Conservation (phyloP, 1,140 invertebrate species). For the Hormaphis cornu region DNA sequence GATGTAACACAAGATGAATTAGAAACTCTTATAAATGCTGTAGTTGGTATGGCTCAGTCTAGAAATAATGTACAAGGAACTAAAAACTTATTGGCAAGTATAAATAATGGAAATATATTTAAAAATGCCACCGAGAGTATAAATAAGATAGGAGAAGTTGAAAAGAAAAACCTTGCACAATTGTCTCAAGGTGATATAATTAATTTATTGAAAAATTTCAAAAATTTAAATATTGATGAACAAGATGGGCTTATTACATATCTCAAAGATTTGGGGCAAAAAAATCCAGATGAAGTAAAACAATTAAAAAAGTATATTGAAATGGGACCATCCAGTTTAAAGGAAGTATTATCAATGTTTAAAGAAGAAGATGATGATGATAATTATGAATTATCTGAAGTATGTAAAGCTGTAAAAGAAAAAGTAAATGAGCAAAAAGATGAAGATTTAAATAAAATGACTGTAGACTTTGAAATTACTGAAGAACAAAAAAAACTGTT, state of each 20-base stretch:
- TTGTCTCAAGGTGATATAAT: conserved; percentile 65
- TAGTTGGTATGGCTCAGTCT: conserved; percentile 56
- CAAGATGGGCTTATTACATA: conserved; percentile 68
- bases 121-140: not conserved
- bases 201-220: conserved; percentile 65
- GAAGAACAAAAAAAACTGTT: conserved; percentile 14
- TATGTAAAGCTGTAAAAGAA: conserved; percentile 54
- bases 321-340: conserved; percentile 40
- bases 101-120: not conserved
- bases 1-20: conserved; percentile 66
- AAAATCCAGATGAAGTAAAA: conserved; percentile 60
- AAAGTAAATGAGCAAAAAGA: conserved; percentile 47
- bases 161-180: conserved; percentile 52
- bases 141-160: not conserved
- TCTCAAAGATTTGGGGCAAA: conserved; percentile 62
- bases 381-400: conserved; percentile 59
- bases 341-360: conserved; percentile 10
- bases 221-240: conserved; percentile 62
- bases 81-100: conserved; percentile 27
- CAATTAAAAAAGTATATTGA: conserved; percentile 57
- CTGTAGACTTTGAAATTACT: conserved; percentile 14
- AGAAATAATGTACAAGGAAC: conserved; percentile 41
- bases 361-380: conserved; percentile 52
- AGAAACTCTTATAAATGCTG: conserved; percentile 64
- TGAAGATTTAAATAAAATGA: conserved; percentile 36